Percentiles rank a stretch among this genome's conserved stretches.
phyloP scores from a whole-genome alignment of 2,797 vertebrate species.

The Falco berigora region DNA sequence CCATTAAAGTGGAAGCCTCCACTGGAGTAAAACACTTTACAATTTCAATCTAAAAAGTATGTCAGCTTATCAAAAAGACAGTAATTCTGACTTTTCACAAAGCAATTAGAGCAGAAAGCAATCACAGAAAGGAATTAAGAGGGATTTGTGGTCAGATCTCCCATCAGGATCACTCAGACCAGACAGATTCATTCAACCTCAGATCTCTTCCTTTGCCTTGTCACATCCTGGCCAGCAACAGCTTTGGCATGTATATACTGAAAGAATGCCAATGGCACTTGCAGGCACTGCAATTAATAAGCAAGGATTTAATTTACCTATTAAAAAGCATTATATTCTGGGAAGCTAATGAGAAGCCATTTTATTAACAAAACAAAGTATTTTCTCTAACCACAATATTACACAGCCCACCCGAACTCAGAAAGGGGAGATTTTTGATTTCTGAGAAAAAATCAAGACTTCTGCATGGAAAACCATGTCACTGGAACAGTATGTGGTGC shows the following conservation, averaged over 20 bases:
- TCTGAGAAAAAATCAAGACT: background rate
- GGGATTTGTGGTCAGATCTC: background rate
- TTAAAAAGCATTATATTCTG: background rate
- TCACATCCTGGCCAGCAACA: background rate
- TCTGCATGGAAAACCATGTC: constrained; percentile 9
- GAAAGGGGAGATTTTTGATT: background rate
- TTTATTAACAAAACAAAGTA: background rate
- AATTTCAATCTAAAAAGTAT: background rate
- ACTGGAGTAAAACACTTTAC: background rate
- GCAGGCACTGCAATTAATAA: background rate
- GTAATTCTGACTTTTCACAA: background rate
- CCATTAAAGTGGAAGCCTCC: constrained; percentile 16
- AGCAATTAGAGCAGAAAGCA: constrained; percentile 35
- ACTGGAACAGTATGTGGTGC: background rate
- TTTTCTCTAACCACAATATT: background rate
- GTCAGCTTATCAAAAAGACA: background rate
- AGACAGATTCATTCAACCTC: background rate
- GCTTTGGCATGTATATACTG: background rate
- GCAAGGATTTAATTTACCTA: background rate
- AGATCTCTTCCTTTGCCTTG: background rate
- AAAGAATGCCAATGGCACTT: background rate
- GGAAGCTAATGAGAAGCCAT: background rate
- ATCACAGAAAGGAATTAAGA: background rate
- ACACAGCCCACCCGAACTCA: background rate
- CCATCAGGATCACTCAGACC: background rate